Percentiles rank a stretch among this genome's conserved stretches.
Conservation (phyloP, 2,797 vertebrate species). For the Tangara arthus region DNA sequence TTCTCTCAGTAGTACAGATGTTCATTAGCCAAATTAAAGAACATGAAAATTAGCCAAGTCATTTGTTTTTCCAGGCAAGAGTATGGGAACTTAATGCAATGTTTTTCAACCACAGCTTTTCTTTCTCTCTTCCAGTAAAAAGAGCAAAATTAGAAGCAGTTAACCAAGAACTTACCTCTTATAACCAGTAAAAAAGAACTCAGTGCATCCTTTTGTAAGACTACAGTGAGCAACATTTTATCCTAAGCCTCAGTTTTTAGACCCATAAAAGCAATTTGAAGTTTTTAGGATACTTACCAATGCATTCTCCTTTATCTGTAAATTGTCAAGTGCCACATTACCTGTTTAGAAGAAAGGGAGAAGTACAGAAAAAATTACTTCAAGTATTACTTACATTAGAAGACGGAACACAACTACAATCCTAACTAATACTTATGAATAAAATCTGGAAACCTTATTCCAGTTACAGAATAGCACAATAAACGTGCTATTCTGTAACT, state of each 20-base stretch:
- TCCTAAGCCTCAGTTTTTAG: background rate
- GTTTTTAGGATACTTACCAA: constrained; percentile 79
- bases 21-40: background rate
- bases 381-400: background rate
- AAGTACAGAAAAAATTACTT: background rate
- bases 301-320: constrained; percentile 94
- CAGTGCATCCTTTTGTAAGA: background rate
- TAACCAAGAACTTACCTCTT: background rate
- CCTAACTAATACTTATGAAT: background rate
- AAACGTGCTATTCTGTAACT: background rate
- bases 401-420: background rate
- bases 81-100: background rate
- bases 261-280: background rate
- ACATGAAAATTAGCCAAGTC: background rate
- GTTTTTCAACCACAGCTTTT: background rate
- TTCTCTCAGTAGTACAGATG: background rate
- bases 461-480: background rate
- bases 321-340: constrained; percentile 93
- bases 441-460: background rate
- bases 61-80: background rate
- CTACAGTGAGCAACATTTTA: background rate
- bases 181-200: background rate
- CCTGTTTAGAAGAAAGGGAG: constrained; percentile 73
- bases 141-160: background rate
- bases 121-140: background rate